Evolutionary conservation across 2,888 invertebrate species (phyloP).

Genomic region (Archaeoteleia sp.): DNA sequence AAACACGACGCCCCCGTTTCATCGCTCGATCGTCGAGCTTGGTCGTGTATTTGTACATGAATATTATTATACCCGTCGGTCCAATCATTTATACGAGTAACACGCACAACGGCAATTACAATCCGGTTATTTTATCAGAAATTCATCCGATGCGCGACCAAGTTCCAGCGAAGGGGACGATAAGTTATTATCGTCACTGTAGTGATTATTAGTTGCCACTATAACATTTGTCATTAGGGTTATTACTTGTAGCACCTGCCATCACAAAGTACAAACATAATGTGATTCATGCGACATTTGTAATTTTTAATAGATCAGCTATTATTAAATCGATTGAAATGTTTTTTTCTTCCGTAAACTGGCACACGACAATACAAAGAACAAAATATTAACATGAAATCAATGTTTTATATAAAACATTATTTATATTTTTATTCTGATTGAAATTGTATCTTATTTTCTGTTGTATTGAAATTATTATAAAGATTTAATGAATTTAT

Average conservation of each 20-base stretch:
- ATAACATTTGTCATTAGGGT: conserved; percentile 52
- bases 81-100: conserved; percentile 53
- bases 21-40: conserved; percentile 24
- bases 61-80: conserved; percentile 45
- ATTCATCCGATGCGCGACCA: conserved; percentile 61
- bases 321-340: conserved; percentile 41
- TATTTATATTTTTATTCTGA: too few species aligned
- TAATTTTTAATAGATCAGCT: conserved; percentile 43
- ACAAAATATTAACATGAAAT: too few species aligned
- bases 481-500: too few species aligned
- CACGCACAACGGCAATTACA: conserved; percentile 75
- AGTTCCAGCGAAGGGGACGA: conserved; percentile 39
- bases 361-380: too few species aligned
- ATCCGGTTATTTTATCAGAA: conserved; percentile 71
- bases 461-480: too few species aligned
- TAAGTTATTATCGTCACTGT: conserved; percentile 61
- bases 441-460: too few species aligned
- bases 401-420: too few species aligned
- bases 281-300: conserved; percentile 41
- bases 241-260: conserved; percentile 50
- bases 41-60: conserved; percentile 41
- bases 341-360: too few species aligned
- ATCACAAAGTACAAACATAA: conserved; percentile 31
- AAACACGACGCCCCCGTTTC: conserved; percentile 37
- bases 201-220: conserved; percentile 49